Conservation (phyloP, 1,140 invertebrate genomes). For the Atta cephalotes region DNA sequence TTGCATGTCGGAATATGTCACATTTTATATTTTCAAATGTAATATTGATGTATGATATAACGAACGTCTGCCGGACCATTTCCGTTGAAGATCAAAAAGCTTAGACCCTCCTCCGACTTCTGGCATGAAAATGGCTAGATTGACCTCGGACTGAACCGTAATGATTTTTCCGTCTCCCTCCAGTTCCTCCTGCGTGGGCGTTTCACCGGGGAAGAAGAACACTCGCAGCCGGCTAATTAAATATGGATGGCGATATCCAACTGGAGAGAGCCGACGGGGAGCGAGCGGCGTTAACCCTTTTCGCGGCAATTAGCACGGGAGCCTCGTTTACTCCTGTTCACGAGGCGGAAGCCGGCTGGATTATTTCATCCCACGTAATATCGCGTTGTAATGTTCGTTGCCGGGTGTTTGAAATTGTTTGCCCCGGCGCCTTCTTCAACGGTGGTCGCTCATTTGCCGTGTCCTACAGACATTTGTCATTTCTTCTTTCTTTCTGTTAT, state of each 20-base stretch:
- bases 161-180: constrained; percentile 64
- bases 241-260: constrained; percentile 84
- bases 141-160: constrained; percentile 59
- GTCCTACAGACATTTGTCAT: constrained; percentile 69
- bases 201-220: constrained; percentile 68
- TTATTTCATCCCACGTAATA: constrained; percentile 85
- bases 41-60: constrained; percentile 8
- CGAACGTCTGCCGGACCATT: neutral
- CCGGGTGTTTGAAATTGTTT: constrained; percentile 84
- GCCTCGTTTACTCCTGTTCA: constrained; percentile 84
- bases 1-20: neutral
- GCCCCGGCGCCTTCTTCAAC: constrained; percentile 76
- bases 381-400: constrained; percentile 84
- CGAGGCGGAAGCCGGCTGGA: constrained; percentile 80
- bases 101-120: neutral
- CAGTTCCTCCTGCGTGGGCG: constrained; percentile 32
- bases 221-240: constrained; percentile 80
- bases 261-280: constrained; percentile 57
- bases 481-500: constrained; percentile 32
- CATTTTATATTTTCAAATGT: neutral
- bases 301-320: constrained; percentile 83
- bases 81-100: constrained; percentile 4
- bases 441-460: constrained; percentile 77
- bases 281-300: constrained; percentile 82
- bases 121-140: constrained; percentile 40